Base-by-base conservation (phyloP, 2,113 vertebrate species). In the Tapirus terrestris region DNA sequence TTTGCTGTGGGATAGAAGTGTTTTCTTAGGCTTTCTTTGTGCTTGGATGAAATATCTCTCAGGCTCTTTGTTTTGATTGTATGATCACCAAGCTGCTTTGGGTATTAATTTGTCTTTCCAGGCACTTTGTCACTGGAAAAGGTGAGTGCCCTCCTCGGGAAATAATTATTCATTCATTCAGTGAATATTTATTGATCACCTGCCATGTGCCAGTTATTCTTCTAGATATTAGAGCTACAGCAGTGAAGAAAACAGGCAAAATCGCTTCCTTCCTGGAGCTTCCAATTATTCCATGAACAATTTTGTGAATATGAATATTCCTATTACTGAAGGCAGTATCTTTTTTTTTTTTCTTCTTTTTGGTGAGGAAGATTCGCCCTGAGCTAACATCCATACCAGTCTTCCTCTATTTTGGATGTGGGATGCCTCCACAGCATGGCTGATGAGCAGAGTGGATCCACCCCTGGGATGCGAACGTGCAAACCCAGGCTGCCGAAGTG, bases 11-110 rank as follows among this genome's bases (percentile, higher is more conserved):
- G 25, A 29, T 56, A 61, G 18, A 43, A 80, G 48, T 91, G 5
- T 93, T 86, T 83, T 92, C 60, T 89, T 93, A 93, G 61, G 27
- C 4, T 31, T 96, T 43, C 43, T 68, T 94, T 97, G 81, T 84
- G 31, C 48, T 63, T 85, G 48, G 58, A 51, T 81, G 43, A 84
- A 75, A 81, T 91, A 31, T 90, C 21, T 86, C 31, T 91, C 8
- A 70, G 80, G 65, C 12, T 83, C 60, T 53, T 84, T 89, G 18
- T 96, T 88, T n/a, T 94, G 91, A 65, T 85, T 91, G 76, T 91
- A 0, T 93, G 51, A 56, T 76, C 51, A 92, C 27, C 75, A 86
- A 51, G 31, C 70, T 83, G 25, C 51, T 95, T 93, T 93, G 65
- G 7, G 31, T 97, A 68, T 85, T 94, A 60, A 80, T 80, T 81